These are phyloP conservation scores for Axea sp. DNA, from an alignment of 2,888 invertebrate genomes.

Conservation along the genomic window DNA sequence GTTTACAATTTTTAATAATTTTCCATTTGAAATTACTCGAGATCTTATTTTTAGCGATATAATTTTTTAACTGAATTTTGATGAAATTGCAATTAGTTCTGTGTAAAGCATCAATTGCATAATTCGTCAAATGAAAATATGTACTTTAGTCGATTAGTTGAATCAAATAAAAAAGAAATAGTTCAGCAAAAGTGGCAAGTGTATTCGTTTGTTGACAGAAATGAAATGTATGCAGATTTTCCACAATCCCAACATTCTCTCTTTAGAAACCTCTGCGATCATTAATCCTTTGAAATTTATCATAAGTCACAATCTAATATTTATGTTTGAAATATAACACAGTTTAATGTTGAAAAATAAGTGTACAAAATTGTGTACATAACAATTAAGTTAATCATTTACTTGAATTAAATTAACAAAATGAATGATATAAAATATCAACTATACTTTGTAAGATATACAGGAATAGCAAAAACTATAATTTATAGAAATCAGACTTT, in stretches of 20 bases:
- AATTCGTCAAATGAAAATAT: slow-evolving; percentile 8
- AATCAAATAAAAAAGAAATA: slow-evolving; percentile 7
- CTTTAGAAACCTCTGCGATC: slow-evolving; percentile 26
- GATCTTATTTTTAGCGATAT: neutral
- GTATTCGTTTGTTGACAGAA: neutral
- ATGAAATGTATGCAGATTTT: slow-evolving; percentile 18
- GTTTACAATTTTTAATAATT: no score
- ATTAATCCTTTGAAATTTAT: slow-evolving; percentile 29
- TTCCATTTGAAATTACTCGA: no score
- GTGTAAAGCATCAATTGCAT: neutral
- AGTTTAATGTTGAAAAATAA: no score
- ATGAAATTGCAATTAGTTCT: slow-evolving; percentile 1
- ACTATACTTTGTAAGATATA: no score
- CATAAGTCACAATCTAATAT: slow-evolving; percentile 30
- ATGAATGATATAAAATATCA: no score
- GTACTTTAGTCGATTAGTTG: slow-evolving; percentile 1
- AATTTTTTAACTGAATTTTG: neutral
- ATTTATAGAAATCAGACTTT: no score
- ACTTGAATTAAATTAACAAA: no score
- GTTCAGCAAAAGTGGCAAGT: neutral
- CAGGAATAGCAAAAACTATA: no score
- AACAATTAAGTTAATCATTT: no score
- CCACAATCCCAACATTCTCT: slow-evolving; percentile 9
- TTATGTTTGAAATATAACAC: no score
- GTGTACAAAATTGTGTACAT: no score